These are phyloP conservation scores for Aporrectodea caliginosa DNA, from an alignment of 1,140 invertebrate species.

Conservation along the genomic window DNA sequence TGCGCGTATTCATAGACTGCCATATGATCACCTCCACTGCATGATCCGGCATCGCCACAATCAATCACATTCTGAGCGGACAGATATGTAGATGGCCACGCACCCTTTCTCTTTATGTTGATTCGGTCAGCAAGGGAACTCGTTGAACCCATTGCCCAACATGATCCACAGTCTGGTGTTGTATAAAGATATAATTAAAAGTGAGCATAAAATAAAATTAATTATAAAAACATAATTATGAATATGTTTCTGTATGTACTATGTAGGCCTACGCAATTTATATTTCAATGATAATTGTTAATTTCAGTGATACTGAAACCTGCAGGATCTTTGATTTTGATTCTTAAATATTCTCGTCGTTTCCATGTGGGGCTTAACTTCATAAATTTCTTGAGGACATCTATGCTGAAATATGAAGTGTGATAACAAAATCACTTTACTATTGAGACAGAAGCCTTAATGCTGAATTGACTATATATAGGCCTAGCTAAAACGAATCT, in stretches of 20 bases:
- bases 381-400: too few species aligned
- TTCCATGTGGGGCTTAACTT: too few species aligned
- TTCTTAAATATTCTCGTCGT: not conserved
- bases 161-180: conserved; percentile 58
- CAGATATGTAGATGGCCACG: conserved; percentile 58
- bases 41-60: conserved; percentile 52
- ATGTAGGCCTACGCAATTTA: not conserved
- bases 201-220: not conserved
- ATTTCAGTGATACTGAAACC: not conserved
- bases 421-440: too few species aligned
- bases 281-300: not conserved
- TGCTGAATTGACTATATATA: too few species aligned
- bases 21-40: conserved; percentile 51
- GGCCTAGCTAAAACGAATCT: too few species aligned
- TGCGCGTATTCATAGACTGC: conserved; percentile 57
- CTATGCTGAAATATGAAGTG: too few species aligned
- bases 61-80: conserved; percentile 57
- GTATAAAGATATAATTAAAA: not conserved
- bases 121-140: conserved; percentile 59
- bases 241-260: not conserved
- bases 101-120: conserved; percentile 57
- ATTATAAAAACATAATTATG: not conserved
- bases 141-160: conserved; percentile 58
- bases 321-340: not conserved
- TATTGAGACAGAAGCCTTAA: too few species aligned